A percentile compares a stretch with the other conserved stretches of the same genome.
Evolutionary conservation across 2,113 vertebrate genomes (phyloP).

Genomic region (Colinus virginianus): DNA sequence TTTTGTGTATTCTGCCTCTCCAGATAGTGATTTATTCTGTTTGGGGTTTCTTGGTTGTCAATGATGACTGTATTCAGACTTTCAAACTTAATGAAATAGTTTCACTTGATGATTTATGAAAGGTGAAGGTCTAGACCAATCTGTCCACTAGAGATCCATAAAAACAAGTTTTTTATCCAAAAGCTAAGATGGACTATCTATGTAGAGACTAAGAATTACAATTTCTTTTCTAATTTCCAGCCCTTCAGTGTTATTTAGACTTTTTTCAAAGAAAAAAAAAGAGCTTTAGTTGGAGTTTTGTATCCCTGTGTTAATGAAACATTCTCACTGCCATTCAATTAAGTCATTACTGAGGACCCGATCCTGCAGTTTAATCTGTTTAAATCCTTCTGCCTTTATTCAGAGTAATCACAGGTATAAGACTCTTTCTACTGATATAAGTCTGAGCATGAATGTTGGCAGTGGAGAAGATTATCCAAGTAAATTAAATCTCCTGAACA

Average conservation of each 20-base stretch:
- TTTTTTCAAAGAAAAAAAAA: neutral
- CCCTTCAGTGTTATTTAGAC: neutral
- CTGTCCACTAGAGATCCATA: neutral
- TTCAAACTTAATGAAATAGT: neutral
- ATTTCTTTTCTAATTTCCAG: neutral
- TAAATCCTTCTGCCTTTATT: constrained; percentile 26
- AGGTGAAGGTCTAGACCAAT: neutral
- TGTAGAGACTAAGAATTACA: neutral
- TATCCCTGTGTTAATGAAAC: neutral
- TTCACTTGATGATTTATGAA: neutral
- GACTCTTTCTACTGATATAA: neutral
- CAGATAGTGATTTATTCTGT: neutral
- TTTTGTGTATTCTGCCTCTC: neutral
- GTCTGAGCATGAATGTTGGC: constrained; percentile 9
- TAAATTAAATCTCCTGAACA: constrained; percentile 39
- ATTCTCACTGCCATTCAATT: neutral
- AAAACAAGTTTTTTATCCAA: neutral
- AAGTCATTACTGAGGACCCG: constrained; percentile 5
- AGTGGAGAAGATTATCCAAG: constrained; percentile 9
- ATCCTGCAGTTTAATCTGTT: constrained; percentile 38
- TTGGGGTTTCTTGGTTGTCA: neutral
- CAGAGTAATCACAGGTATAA: constrained; percentile 31
- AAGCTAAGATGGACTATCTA: neutral
- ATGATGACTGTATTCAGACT: neutral
- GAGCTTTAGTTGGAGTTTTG: neutral